These are phyloP conservation scores for Polyommatus icarus DNA, from an alignment of 2,888 invertebrate species.

Conservation along the genomic window DNA sequence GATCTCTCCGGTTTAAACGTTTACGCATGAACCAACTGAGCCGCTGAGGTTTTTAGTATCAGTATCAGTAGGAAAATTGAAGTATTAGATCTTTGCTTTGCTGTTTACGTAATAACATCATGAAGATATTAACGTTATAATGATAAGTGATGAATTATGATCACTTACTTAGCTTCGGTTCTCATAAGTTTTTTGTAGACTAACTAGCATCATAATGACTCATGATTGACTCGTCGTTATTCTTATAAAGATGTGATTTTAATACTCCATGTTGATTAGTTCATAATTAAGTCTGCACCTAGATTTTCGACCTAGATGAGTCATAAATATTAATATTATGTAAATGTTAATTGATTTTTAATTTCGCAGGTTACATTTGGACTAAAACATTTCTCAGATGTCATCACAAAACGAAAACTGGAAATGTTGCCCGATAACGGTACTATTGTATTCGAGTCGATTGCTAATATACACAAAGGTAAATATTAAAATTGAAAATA, in stretches of 20 bases:
- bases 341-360: not conserved
- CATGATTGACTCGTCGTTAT: not conserved
- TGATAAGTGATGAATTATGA: not conserved
- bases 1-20: too few species aligned
- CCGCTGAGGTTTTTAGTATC: not conserved
- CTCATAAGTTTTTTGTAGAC: not conserved
- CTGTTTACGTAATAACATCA: not conserved
- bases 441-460: slow-evolving; percentile 94
- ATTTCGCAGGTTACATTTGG: slow-evolving; percentile 71
- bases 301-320: not conserved
- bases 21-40: too few species aligned
- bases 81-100: not conserved
- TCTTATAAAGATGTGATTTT: not conserved
- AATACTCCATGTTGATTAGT: not conserved
- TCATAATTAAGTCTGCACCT: not conserved
- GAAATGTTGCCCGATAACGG: slow-evolving; percentile 97
- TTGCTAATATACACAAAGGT: slow-evolving; percentile 91
- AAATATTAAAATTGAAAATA: slow-evolving; percentile 39
- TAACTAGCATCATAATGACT: not conserved
- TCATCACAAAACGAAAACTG: slow-evolving; percentile 93
- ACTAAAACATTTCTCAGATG: slow-evolving; percentile 94
- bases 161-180: not conserved
- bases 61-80: not conserved
- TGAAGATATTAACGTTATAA: not conserved
- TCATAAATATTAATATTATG: not conserved